Base-by-base conservation (phyloP, 2,888 invertebrate genomes). In the Leptinotarsa tumamoca region DNA sequence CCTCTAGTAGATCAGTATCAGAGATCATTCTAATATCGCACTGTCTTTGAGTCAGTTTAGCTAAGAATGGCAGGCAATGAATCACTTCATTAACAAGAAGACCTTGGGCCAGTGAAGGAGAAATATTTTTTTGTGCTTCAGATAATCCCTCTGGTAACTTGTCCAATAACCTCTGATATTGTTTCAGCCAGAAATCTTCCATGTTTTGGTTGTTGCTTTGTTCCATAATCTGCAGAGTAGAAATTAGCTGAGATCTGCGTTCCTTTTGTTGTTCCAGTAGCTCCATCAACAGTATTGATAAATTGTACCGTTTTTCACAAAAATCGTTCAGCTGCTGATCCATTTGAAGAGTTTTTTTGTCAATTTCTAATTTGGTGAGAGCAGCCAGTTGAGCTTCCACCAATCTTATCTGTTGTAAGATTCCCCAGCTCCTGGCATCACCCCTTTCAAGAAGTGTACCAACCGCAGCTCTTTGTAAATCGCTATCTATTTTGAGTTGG, bases 101-200 rank as follows among this genome's bases (percentile, higher is more conserved):
- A 82, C 92, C 91, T 86, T 93, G 93, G 43, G 93, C 93, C 79
- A 95, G 88, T 70, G 89, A 84, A 21, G 94, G 94, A 85, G 95
- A 93, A 66, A 95, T 89, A 81, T 90, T 89, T 78, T 90, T 91
- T 77, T 92, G 91, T 72, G 92, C 90, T 84, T 92, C 91, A 50
- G 92, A 87, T 78, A 94, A 88, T 68, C 91, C 91, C 83, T 90
- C 91, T 33, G 96, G 96, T 81, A 87, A 84, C 73, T 86, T 92
- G 85, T 96, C 95, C 85, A 96, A 90, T 63, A 97, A 88, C 80
- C 93, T 92, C 87, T 97, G 96, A 87, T 96, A 97, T 87, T 96
- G 96, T 84, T 92, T 90, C 79, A 95, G 88, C 95, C 95, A 95
- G 86, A 94, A 95, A 84, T 93, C 92, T 81, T 90, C 89, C 2